Evolutionary conservation across 2,113 vertebrate genomes (phyloP).

Genomic region (Piaya cayana): DNA sequence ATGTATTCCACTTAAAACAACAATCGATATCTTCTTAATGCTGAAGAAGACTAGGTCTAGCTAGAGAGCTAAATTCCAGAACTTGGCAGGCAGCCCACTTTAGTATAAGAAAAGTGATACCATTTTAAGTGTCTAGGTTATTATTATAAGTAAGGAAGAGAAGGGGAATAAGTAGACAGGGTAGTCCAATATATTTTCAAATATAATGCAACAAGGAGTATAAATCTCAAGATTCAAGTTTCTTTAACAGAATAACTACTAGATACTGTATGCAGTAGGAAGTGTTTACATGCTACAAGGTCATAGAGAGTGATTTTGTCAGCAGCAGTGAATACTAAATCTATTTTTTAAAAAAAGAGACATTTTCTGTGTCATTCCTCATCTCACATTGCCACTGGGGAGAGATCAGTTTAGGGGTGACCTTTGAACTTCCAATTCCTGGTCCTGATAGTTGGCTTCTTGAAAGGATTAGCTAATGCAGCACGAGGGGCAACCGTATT

Average conservation of each 20-base stretch:
- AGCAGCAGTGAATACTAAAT: neutral
- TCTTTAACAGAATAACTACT: neutral
- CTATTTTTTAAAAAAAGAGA: neutral
- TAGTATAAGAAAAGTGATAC: slow-evolving; percentile 50
- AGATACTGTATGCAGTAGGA: neutral
- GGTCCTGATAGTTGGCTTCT: slow-evolving; percentile 1
- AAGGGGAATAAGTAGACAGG: slow-evolving; percentile 52
- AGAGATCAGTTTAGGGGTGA: neutral
- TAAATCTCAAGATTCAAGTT: neutral
- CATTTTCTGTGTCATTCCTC: neutral
- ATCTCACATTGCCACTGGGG: neutral
- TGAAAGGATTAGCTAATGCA: slow-evolving; percentile 16
- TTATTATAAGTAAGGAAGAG: slow-evolving; percentile 44
- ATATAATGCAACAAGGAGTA: neutral
- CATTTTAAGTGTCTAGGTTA: slow-evolving; percentile 36
- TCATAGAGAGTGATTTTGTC: neutral
- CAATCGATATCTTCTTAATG: slow-evolving; percentile 53
- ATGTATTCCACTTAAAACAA: slow-evolving; percentile 62
- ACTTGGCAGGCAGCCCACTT: slow-evolving; percentile 60
- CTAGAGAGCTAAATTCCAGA: slow-evolving; percentile 53
- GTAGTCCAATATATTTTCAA: slow-evolving; percentile 54
- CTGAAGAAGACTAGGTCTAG: slow-evolving; percentile 37
- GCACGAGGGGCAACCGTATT: neutral
- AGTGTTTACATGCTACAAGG: neutral
- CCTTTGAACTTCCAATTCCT: slow-evolving; percentile 30